Percentiles rank a stretch among this genome's conserved stretches.
Conservation (phyloP, 2,888 invertebrate species). For the Eilema depressum region DNA sequence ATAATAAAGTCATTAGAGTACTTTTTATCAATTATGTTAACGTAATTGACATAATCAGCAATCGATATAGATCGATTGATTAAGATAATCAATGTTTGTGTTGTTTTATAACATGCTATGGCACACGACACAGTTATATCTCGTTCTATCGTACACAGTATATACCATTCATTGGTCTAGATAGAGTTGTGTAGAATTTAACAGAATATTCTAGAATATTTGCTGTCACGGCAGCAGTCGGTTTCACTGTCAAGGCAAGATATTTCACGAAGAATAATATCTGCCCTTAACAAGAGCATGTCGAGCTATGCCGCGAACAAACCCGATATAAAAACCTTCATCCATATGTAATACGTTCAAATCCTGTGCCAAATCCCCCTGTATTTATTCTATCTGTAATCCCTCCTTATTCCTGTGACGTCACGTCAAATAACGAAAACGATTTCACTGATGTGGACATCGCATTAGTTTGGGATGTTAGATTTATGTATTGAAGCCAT, state of each 20-base stretch:
- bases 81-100: too few species aligned
- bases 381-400: background rate
- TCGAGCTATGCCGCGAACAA: background rate
- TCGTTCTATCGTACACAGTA: too few species aligned
- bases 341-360: slow-evolving; percentile 8
- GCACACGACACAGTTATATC: too few species aligned
- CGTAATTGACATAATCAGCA: background rate
- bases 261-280: background rate
- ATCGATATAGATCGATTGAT: background rate
- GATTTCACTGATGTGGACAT: background rate
- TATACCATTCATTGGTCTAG: too few species aligned
- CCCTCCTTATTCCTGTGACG: slow-evolving; percentile 9
- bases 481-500: slow-evolving; percentile 2
- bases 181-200: too few species aligned
- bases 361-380: background rate
- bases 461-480: background rate
- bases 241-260: too few species aligned
- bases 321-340: slow-evolving; percentile 4
- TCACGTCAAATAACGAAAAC: slow-evolving; percentile 4
- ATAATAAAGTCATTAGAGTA: background rate
- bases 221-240: too few species aligned
- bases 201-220: too few species aligned
- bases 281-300: background rate
- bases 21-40: background rate
- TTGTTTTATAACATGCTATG: too few species aligned